Evolutionary conservation across 2,113 vertebrate genomes (phyloP), one percentile per base, ranked within the genome.

Genomic region (Himantopus leucocephalus): DNA sequence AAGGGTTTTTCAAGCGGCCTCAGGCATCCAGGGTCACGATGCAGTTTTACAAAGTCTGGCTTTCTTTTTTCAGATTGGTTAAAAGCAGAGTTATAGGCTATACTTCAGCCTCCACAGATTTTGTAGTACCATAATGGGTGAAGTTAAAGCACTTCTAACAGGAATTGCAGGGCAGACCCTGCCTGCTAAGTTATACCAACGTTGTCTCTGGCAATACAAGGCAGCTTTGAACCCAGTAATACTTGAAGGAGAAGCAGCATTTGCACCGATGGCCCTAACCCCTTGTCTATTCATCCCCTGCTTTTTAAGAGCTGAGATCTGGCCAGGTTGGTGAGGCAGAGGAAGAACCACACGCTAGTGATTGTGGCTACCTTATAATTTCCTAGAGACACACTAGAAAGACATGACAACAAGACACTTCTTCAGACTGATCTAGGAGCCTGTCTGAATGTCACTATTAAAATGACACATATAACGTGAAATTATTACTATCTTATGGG

Each of bases 51-150:
- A 83, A 74, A n/a, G 56, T 32, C 63, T 81, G 30, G 26, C 21
- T 76, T 93, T 73, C 48, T 67, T 91, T 85, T 78, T 80, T 56
- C 78, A 90, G 39, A 59, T 14, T 88, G 78, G 41, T 62, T 85
- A 56, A 90, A 85, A 85, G 88, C 53, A 58, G 59, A 88, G 29
- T 59, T 92, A 67, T 5, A 85, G 75, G 50, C n/a, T 41, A 53
- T 39, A 50, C 62, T 66, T 70, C 67, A 77, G 23, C 41, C 35
- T 39, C 50, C 72, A 74, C 6, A 50, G 41, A 14, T 55, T 43
- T 43, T 71, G 37, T 59, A 67, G 37, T 21, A 59, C 12, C 21
- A 24, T 47, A 82, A 74, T 6, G 19, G 56, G 41, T 67, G 60
- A 78, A 77, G 48, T 67, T 71, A 78, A 78, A 91, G 35, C 12